Base-by-base conservation (phyloP, 1,140 invertebrate species). In the Cydia splendana region DNA sequence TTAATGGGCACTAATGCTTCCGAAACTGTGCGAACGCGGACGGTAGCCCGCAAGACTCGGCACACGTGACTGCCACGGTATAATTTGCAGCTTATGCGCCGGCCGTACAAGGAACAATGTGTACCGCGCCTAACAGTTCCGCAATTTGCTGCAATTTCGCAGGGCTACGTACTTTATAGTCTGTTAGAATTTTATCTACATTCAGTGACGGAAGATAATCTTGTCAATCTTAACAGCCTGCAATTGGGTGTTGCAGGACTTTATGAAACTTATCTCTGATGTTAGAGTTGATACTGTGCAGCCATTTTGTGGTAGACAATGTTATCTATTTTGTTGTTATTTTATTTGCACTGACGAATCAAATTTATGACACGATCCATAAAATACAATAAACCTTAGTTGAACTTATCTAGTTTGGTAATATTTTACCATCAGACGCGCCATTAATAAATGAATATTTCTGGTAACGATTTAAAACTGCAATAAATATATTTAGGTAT, bases 1-100 rank as follows among this genome's bases (percentile, higher is more conserved):
- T 91, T 93, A 93, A 93, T 93, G 88, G 91, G 83, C 87, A 87
- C 90, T 93, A 93, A 93, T 93, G 90, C 91, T 90, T 91, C 91
- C 90, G 90, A 93, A 93, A 93, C 89, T 92, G 90, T 93, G 91
- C 91, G 91, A 93, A 91, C 90, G 80, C 82, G 84, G 86, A 87
- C 91, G 89, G 91, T 93, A 93, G 91, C 91, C 82, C 82, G 57
- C 81, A 74, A 84, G 82, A 81, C 71, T 53, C 76, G 76, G 79
- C 87, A 88, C 88, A 92, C 89, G 89, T 91, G 88, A 89, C 86
- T 83, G 76, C 79, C 62, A 24, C 81, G 76, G 80, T 87, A 86
- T 88, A 91, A 92, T 91, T 90, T 90, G 88, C 86, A 87, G 85
- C 84, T 84, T 82, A 84, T 81, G 79, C 77, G 57, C 76, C 76